Evolutionary conservation across 2,113 vertebrate species (phyloP), one percentile per base, ranked within the genome.

Genomic region (Diphyllodes magnificus): DNA sequence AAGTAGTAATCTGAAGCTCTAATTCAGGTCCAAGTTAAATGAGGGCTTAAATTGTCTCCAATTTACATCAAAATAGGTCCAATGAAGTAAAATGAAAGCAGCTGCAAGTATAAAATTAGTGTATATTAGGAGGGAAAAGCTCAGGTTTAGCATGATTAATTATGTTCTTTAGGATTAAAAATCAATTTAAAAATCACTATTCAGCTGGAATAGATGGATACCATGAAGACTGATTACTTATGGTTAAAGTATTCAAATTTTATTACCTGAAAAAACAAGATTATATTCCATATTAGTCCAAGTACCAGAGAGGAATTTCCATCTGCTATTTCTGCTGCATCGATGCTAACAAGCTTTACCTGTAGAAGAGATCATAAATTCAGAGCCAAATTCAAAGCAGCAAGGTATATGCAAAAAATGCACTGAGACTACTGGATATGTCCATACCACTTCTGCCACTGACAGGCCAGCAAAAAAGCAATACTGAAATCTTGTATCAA

Each of bases 231-330:
- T 78, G 49, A 60, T 93, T 59, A 84, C 35, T 53, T 85, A 63
- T 30, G n/a, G 81, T 72, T 88, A 68, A 70, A 90, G 54, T 56
- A 88, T 54, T 89, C n/a, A 65, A 63, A 42, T 45, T 17, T 54
- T n/a, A 94, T 97, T 98, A 99, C 99, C 99, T 99, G 99, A 94
- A 99, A 99, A 97, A 99, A 99, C 87, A 99, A 98, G 86, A 99
- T 99, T 96, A 99, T 99, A 97, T 99, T 99, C 99, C 99, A 99
- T 96, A 99, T 99, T 88, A 99, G 98, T 53, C 99, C 99, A 25
- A 99, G 98, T 61, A 99, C 98, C 96, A 99, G 97, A 51, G 99
- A 99, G 35, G 99, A 97, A 98, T 99, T 99, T 93, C 99, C 99
- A 89, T 99, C 99, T 6, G 99, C 98, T 76, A 99, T 98, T 94